Conservation (phyloP, 2,888 invertebrate genomes). For the Lasioglossum leucozonium region DNA sequence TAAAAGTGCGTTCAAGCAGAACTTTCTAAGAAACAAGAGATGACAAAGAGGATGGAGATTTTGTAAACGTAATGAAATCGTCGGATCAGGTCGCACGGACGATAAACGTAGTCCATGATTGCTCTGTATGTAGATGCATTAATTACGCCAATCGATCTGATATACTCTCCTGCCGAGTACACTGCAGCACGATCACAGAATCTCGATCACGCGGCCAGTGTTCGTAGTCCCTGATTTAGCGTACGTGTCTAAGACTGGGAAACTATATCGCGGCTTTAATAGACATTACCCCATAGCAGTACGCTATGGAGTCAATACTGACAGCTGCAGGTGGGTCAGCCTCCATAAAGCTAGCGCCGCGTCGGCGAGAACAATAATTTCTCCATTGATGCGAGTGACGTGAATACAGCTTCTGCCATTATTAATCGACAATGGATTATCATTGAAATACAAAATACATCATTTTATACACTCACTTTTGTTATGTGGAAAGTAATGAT, state of each 20-base stretch:
- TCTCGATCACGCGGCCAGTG: conserved; percentile 32
- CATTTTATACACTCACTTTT: not conserved
- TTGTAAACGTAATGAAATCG: not conserved
- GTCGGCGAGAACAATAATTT: conserved; percentile 66
- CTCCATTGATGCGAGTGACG: conserved; percentile 55
- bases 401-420: conserved; percentile 69
- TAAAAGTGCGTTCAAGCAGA: no score
- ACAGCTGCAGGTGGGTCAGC: conserved; percentile 56
- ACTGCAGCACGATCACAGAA: conserved; percentile 25
- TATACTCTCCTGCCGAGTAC: conserved; percentile 17
- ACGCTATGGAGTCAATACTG: conserved; percentile 29
- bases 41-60: not conserved
- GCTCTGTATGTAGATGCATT: conserved; percentile 3
- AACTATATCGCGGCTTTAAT: conserved; percentile 47
- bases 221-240: conserved; percentile 30
- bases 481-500: not conserved
- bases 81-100: not conserved
- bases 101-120: not conserved
- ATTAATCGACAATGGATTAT: conserved; percentile 69
- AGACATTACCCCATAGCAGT: conserved; percentile 39
- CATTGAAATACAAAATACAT: conserved; percentile 71
- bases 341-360: conserved; percentile 45
- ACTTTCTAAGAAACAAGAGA: not conserved
- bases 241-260: conserved; percentile 17
- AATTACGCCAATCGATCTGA: conserved; percentile 23